Evolutionary conservation across 2,888 invertebrate species (phyloP).

Genomic region (Torymus aiolomorphi): DNA sequence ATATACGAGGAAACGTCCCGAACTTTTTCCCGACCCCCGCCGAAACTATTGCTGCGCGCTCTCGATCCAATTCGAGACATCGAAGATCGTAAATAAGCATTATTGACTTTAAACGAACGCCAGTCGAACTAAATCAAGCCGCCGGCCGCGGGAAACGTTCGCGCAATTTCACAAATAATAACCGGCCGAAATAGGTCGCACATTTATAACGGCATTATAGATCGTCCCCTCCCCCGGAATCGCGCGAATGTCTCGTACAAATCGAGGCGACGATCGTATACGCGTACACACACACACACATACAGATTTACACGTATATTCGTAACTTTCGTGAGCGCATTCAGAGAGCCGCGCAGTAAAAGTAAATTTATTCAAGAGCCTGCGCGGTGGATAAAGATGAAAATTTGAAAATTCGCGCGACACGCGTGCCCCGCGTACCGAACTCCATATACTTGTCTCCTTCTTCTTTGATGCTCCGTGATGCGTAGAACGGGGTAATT

Average conservation of each 20-base stretch:
- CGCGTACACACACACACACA: too few species aligned
- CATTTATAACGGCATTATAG: slow-evolving; percentile 19
- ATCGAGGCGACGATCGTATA: too few species aligned
- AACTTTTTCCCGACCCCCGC: too few species aligned
- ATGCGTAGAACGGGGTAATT: too few species aligned
- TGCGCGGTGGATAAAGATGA: not conserved
- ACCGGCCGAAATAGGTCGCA: slow-evolving; percentile 17
- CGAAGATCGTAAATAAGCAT: slow-evolving; percentile 14
- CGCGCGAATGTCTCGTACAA: too few species aligned
- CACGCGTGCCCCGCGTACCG: too few species aligned
- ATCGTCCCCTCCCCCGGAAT: not conserved
- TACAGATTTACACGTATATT: too few species aligned
- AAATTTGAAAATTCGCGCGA: too few species aligned
- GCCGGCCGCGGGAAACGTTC: not conserved
- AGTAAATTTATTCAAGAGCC: slow-evolving; percentile 29
- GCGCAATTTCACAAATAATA: slow-evolving; percentile 34
- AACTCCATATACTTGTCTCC: not conserved
- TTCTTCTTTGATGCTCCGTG: not conserved
- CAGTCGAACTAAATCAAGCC: slow-evolving; percentile 19
- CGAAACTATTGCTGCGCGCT: not conserved
- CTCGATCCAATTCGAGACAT: not conserved
- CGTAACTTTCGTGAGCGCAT: too few species aligned
- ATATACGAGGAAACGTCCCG: too few species aligned
- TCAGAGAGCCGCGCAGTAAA: not conserved
- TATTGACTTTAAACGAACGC: slow-evolving; percentile 14